Conservation (phyloP, 2,888 invertebrate genomes). For the Beris morrisii region DNA sequence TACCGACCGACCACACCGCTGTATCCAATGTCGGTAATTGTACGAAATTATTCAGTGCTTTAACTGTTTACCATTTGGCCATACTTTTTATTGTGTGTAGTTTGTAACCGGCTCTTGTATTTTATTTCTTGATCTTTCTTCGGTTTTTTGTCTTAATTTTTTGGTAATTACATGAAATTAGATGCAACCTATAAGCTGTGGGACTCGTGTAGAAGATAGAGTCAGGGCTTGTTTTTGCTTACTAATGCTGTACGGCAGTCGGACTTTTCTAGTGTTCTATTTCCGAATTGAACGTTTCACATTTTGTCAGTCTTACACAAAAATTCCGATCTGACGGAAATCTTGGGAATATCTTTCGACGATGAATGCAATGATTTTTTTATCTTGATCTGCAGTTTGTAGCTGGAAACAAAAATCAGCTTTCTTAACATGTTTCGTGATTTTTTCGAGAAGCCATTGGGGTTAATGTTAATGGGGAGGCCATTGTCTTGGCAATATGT, state of each 20-base stretch:
- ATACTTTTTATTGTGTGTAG: slow-evolving; percentile 33
- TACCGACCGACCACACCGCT: slow-evolving; percentile 12
- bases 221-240: slow-evolving; percentile 16
- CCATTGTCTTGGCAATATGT: slow-evolving; percentile 15
- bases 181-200: slow-evolving; percentile 33
- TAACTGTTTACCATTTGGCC: slow-evolving; percentile 34
- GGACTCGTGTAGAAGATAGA: neutral
- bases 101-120: slow-evolving; percentile 26
- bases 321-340: slow-evolving; percentile 20
- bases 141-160: slow-evolving; percentile 28
- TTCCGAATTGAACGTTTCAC: neutral
- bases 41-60: slow-evolving; percentile 35
- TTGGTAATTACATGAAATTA: slow-evolving; percentile 36
- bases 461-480: slow-evolving; percentile 21
- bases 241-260: slow-evolving; percentile 17
- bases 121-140: slow-evolving; percentile 22
- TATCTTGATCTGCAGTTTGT: slow-evolving; percentile 23
- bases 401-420: neutral
- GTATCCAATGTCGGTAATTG: slow-evolving; percentile 32
- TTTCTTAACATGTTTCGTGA: slow-evolving; percentile 18
- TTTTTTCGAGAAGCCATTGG: slow-evolving; percentile 18
- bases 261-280: neutral
- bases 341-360: slow-evolving; percentile 28
- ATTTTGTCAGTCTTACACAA: neutral
- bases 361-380: slow-evolving; percentile 24